These are phyloP conservation scores for Rhynchonycteris naso DNA, from an alignment of 2,797 vertebrate genomes.

Conservation along the genomic window DNA sequence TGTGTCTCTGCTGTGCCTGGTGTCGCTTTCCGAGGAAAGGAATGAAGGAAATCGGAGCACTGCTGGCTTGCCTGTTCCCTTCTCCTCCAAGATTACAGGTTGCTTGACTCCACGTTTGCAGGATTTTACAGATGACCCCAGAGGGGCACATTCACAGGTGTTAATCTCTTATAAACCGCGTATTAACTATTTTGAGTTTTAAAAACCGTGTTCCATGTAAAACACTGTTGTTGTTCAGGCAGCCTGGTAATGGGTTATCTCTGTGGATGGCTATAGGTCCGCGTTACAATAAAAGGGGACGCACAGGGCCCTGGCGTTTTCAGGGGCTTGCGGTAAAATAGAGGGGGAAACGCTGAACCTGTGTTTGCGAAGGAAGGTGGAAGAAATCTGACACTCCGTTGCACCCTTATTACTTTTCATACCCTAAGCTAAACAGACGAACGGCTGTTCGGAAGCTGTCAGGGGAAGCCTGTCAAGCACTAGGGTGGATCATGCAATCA, in stretches of 20 bases:
- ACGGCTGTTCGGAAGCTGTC: constrained; percentile 83
- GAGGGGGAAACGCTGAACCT: not conserved
- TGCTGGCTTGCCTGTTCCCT: constrained; percentile 45
- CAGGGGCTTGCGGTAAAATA: constrained; percentile 45
- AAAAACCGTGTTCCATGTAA: constrained; percentile 45
- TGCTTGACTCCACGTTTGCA: constrained; percentile 53
- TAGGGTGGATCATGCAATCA: constrained; percentile 82
- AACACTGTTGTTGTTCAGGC: constrained; percentile 45
- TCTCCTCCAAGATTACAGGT: constrained; percentile 57
- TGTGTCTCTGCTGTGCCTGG: constrained; percentile 17
- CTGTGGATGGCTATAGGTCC: constrained; percentile 47
- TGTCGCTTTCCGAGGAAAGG: constrained; percentile 53
- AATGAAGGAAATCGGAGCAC: constrained; percentile 10
- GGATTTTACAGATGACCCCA: constrained; percentile 61
- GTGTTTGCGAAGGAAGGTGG: constrained; percentile 7
- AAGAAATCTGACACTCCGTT: constrained; percentile 72
- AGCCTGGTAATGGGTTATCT: not conserved
- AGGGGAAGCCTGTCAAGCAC: constrained; percentile 83
- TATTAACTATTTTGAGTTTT: constrained; percentile 66
- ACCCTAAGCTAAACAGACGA: constrained; percentile 82
- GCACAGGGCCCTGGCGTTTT: constrained; percentile 1
- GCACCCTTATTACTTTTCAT: constrained; percentile 81
- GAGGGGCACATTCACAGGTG: constrained; percentile 51
- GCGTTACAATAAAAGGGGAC: constrained; percentile 50
- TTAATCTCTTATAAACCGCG: constrained; percentile 74